phyloP scores from a whole-genome alignment of 2,113 vertebrate genomes.

The Bostrychus sinensis region DNA sequence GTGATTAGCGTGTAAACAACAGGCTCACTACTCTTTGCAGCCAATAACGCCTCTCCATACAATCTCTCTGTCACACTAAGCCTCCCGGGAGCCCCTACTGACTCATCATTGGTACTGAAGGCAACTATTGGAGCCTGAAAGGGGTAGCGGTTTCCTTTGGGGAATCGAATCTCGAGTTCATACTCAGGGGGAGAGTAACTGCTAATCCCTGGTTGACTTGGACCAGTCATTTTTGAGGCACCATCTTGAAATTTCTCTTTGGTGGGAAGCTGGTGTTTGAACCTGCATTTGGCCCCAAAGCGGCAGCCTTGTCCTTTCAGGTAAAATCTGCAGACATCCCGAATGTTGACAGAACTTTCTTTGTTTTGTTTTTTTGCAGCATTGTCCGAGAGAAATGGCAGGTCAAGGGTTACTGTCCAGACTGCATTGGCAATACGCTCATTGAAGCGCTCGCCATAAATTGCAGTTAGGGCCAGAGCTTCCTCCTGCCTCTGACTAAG shows the following conservation, averaged over 20 bases:
- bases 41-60: constrained; percentile 85
- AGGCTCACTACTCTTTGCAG: constrained; percentile 85
- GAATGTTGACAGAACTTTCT: constrained; percentile 25
- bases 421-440: constrained; percentile 90
- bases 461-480: constrained; percentile 89
- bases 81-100: constrained; percentile 83
- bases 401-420: constrained; percentile 88
- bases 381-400: constrained; percentile 51
- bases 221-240: constrained; percentile 49
- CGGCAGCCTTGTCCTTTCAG: constrained; percentile 86
- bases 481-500: constrained; percentile 89
- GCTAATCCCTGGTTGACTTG: constrained; percentile 75
- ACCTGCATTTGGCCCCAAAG: constrained; percentile 90
- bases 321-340: constrained; percentile 87
- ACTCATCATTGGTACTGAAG: constrained; percentile 90
- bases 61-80: constrained; percentile 89
- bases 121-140: constrained; percentile 91
- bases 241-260: constrained; percentile 53
- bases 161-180: constrained; percentile 92
- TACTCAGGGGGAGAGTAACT: constrained; percentile 84
- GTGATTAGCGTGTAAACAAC: constrained; percentile 89
- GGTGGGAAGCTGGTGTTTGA: constrained; percentile 84
- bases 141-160: constrained; percentile 89
- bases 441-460: constrained; percentile 91
- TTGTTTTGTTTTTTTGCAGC: constrained; percentile 47